These are phyloP conservation scores for Manis pentadactyla DNA, from an alignment of 2,797 vertebrate species.

Conservation along the genomic window DNA sequence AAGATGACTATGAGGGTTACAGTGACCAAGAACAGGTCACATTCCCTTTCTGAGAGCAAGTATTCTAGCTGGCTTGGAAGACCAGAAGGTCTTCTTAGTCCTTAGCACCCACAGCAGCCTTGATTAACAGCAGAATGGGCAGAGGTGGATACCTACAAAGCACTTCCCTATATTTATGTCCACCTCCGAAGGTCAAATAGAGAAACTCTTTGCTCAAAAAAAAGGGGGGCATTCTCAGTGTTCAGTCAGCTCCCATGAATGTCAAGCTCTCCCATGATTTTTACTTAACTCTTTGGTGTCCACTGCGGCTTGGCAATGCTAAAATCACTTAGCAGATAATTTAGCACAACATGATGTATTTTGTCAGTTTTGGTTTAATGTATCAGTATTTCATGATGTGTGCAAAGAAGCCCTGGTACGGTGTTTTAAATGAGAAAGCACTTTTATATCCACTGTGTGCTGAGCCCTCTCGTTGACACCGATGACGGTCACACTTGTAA, in stretches of 20 bases:
- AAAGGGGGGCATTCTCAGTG: accelerated
- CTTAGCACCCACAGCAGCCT: accelerated
- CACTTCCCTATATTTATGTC: not conserved
- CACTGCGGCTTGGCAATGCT: not conserved
- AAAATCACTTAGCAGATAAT: not conserved
- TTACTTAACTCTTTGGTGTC: not conserved
- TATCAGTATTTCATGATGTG: not conserved
- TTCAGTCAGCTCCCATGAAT: not conserved
- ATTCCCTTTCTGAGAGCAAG: not conserved
- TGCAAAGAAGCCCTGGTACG: not conserved
- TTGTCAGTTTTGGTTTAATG: not conserved
- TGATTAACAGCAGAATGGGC: accelerated
- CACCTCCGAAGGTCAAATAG: accelerated
- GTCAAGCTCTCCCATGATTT: not conserved
- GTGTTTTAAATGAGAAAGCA: not conserved
- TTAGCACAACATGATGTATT: not conserved
- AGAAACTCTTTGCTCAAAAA: not conserved
- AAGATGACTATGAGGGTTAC: too few relatives aligned
- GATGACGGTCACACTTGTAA: not conserved
- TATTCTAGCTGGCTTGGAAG: accelerated
- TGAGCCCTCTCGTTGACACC: not conserved
- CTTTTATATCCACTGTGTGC: not conserved
- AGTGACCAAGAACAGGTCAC: accelerated
- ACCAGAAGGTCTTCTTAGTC: not conserved
- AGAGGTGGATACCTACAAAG: accelerated